Percentiles rank a stretch among this genome's conserved stretches.
Evolutionary conservation across 1,140 invertebrate species (phyloP).

Genomic region (Littorina saxatilis): DNA sequence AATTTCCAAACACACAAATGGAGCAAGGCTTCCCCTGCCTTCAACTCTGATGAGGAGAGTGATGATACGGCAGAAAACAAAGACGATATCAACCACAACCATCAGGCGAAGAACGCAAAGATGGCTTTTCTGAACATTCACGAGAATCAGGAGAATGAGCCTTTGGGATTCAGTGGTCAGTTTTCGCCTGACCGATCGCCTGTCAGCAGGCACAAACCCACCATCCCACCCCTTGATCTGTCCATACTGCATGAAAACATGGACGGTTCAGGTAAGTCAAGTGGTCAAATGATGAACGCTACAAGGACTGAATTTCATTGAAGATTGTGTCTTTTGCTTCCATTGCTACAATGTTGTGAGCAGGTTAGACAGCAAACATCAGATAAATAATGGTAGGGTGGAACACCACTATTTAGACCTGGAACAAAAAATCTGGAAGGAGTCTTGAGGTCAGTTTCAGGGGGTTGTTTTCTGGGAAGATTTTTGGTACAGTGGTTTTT

Average conservation of each 20-base stretch:
- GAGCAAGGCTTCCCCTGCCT: background rate
- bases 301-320: no score
- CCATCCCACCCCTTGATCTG: constrained; percentile 78
- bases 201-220: constrained; percentile 62
- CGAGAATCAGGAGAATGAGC: constrained; percentile 38
- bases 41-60: constrained; percentile 3
- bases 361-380: no score
- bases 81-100: constrained; percentile 36
- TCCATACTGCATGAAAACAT: constrained; percentile 79
- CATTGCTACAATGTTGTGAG: no score
- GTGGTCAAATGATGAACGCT: no score
- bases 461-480: no score
- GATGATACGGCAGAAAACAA: constrained; percentile 29
- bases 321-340: no score
- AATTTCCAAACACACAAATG: constrained; percentile 19
- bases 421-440: no score
- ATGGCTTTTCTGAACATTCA: constrained; percentile 64
- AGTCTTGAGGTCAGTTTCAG: no score
- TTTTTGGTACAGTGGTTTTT: no score
- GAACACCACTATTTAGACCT: no score
- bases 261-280: constrained; percentile 76
- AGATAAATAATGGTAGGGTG: no score
- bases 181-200: constrained; percentile 62
- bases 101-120: constrained; percentile 44
- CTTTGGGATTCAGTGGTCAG: constrained; percentile 14